Conservation (phyloP, 2,797 vertebrate genomes). For the Chrosomus eos region DNA sequence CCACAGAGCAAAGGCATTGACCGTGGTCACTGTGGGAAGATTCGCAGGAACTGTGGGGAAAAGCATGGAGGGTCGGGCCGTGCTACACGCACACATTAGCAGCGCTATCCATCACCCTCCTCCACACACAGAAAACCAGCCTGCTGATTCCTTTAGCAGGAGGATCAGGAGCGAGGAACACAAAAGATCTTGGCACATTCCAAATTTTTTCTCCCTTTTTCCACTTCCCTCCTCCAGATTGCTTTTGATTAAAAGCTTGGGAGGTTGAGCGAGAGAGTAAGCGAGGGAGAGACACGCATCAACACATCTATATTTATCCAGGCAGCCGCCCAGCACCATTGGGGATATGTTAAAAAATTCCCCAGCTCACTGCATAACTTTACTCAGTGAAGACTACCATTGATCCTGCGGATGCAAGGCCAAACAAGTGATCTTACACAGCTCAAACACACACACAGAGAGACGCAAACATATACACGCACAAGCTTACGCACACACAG, state of each 20-base stretch:
- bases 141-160: slow-evolving; percentile 69
- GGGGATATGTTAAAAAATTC: slow-evolving; percentile 68
- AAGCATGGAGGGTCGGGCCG: slow-evolving; percentile 7
- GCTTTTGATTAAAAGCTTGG: slow-evolving; percentile 83
- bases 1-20: slow-evolving; percentile 37
- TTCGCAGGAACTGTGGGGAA: slow-evolving; percentile 31
- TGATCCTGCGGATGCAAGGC: slow-evolving; percentile 59
- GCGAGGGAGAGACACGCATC: slow-evolving; percentile 75
- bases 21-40: slow-evolving; percentile 40
- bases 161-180: slow-evolving; percentile 69
- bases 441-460: slow-evolving; percentile 21
- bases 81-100: slow-evolving; percentile 50
- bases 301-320: slow-evolving; percentile 82
- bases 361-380: slow-evolving; percentile 71
- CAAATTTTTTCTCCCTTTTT: slow-evolving; percentile 63
- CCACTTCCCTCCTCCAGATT: slow-evolving; percentile 78
- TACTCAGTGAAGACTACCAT: slow-evolving; percentile 70
- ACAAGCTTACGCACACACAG: slow-evolving; percentile 45
- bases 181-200: slow-evolving; percentile 76
- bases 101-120: slow-evolving; percentile 55
- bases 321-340: slow-evolving; percentile 76
- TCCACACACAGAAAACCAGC: slow-evolving; percentile 63
- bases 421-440: slow-evolving; percentile 46
- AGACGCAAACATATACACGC: slow-evolving; percentile 47
- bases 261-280: slow-evolving; percentile 74